Evolutionary conservation across 2,888 invertebrate genomes (phyloP).

Genomic region (Dasysyrphus tricinctus): DNA sequence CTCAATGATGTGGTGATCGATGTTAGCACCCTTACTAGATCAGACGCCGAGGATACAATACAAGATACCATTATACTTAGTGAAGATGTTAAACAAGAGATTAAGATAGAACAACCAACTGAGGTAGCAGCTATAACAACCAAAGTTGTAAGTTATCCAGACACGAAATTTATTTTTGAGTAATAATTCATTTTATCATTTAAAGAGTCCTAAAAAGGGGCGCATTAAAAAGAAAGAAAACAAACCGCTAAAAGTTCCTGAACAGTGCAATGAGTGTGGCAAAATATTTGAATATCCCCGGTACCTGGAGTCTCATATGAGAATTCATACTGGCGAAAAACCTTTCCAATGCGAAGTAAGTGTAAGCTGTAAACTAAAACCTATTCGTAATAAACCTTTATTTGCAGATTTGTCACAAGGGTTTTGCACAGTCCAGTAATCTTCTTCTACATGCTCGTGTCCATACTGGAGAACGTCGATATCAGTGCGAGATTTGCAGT

Average conservation of each 20-base stretch:
- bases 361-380: background rate
- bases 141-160: constrained; percentile 42
- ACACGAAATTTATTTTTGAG: background rate
- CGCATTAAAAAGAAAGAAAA: constrained; percentile 69
- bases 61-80: constrained; percentile 76
- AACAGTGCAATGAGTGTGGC: constrained; percentile 79
- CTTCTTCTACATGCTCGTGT: constrained; percentile 77
- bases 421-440: constrained; percentile 78
- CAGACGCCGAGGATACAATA: constrained; percentile 78
- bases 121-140: background rate
- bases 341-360: constrained; percentile 79
- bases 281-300: constrained; percentile 79
- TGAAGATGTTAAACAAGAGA: constrained; percentile 60
- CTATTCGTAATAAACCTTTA: background rate
- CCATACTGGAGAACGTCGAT: constrained; percentile 77
- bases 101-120: constrained; percentile 21
- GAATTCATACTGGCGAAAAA: constrained; percentile 79
- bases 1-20: constrained; percentile 79
- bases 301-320: constrained; percentile 79
- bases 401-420: constrained; percentile 75
- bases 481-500: constrained; percentile 78
- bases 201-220: constrained; percentile 55
- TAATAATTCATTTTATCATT: background rate
- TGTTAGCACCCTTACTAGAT: constrained; percentile 78
- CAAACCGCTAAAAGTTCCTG: constrained; percentile 77